Evolutionary conservation across 30 jellyfish, hydroid and myxozoan species (phyloP).

Genomic region (Cassiopea andromeda): DNA sequence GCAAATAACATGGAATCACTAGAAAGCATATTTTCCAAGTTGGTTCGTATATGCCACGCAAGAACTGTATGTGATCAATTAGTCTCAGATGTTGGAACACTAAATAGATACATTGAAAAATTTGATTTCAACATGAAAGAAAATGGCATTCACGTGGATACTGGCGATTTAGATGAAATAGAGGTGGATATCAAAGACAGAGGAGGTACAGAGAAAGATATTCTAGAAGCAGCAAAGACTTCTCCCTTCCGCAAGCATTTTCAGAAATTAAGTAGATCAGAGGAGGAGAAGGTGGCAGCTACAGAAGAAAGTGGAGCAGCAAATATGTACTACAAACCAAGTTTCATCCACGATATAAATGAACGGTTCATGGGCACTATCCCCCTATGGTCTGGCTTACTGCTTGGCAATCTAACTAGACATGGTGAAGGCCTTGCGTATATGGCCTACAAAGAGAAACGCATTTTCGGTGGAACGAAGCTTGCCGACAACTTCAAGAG

Average conservation of each 20-base stretch:
- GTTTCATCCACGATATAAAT: not conserved
- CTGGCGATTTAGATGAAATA: not conserved
- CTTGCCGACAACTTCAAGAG: not conserved
- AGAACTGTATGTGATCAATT: not conserved
- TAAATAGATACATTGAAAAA: not conserved
- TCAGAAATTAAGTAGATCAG: not conserved
- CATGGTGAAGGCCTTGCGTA: constrained; percentile 30
- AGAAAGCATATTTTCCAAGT: not conserved
- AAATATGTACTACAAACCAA: not conserved
- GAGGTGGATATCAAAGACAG: not conserved
- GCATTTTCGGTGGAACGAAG: not conserved
- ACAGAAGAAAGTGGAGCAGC: not conserved
- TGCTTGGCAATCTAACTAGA: constrained; percentile 32
- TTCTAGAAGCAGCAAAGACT: not conserved
- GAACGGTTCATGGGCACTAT: constrained; percentile 30
- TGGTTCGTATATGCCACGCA: not conserved
- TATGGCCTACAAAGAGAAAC: not conserved
- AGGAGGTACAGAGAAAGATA: constrained; percentile 7
- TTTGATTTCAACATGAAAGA: not conserved
- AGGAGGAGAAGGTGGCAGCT: not conserved
- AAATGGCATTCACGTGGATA: not conserved
- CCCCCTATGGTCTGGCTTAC: constrained; percentile 46
- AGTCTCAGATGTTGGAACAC: not conserved
- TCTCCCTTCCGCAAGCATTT: not conserved
- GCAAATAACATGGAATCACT: not conserved